Evolutionary conservation across 1,140 invertebrate genomes (phyloP), one percentile per base, ranked within the genome.

Genomic region (Oryctes rhinoceros): DNA sequence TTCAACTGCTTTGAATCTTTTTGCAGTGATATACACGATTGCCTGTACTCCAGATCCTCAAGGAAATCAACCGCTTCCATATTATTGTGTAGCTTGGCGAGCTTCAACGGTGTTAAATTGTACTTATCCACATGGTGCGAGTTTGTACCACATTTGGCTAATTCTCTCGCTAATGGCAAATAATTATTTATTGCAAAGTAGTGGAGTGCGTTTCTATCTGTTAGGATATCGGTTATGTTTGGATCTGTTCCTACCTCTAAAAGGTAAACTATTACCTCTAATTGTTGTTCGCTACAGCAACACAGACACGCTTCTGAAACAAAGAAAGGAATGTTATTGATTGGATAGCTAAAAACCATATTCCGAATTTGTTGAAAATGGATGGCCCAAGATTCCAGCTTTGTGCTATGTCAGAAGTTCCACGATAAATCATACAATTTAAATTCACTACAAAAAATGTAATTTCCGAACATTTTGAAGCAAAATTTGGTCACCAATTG

Each of bases 161-260:
- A 79, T 75, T 78, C 44, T 15, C 65, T 47, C 0, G 81, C 81
- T 18, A 85, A 35, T 4, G 79, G 78, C 35, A 81, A 30, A 75
- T 81, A 81, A 20, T 81, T 81, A 11, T 78, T 81, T 39, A 84
- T 79, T 5, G 82, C 84, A 35, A 81, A 82, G 47, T 81, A 82
- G 75, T 85, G 84, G 30, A 85, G 59, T 11, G 81, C 82, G 79
- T 81, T 85, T 48, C 81, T 81, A 10, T 77, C 76, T 3, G 78
- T 77, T 9, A 37, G 35, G n/a, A 49, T 3, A n/a, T 81, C 74
- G 15, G 11, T 67, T 15, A 75, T 39, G 15, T 82, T 80, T 15
- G 80, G 37, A 67, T 82, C 74, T 6, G 80, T 62, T 6, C 81
- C 81, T 37, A 47, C 30, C 11, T 81, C 67, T 18, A 83, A 44